Evolutionary conservation across 2,888 invertebrate species (phyloP).

Genomic region (Rhamnusium bicolor): DNA sequence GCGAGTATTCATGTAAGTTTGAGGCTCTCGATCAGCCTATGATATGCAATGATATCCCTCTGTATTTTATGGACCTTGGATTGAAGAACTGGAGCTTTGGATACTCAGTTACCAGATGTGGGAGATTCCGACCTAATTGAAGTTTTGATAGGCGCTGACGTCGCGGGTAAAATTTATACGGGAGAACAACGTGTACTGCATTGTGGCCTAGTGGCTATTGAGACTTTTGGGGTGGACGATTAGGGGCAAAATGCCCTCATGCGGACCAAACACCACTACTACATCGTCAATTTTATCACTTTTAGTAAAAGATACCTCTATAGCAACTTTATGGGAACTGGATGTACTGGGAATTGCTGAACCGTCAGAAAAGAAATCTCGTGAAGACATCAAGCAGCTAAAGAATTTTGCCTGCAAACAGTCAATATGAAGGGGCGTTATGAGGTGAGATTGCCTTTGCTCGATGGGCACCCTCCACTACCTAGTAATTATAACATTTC

Average conservation of each 20-base stretch:
- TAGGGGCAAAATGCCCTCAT: conserved; percentile 22
- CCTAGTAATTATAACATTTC: conserved; percentile 37
- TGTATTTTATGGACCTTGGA: conserved; percentile 23
- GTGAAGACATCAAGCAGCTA: conserved; percentile 27
- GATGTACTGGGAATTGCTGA: conserved; percentile 37
- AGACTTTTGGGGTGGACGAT: conserved; percentile 30
- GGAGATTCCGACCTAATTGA: conserved; percentile 24
- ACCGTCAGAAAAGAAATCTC: conserved; percentile 20
- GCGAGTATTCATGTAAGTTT: not conserved
- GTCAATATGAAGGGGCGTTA: conserved; percentile 40
- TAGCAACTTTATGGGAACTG: conserved; percentile 33
- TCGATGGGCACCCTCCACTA: conserved; percentile 40
- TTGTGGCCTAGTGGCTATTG: conserved; percentile 40
- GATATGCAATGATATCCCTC: conserved; percentile 5
- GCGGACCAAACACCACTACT: not conserved
- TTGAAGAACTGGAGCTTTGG: conserved; percentile 5
- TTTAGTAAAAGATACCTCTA: conserved; percentile 3
- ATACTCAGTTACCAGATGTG: conserved; percentile 26
- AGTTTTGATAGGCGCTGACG: conserved; percentile 35
- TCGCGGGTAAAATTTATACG: conserved; percentile 34
- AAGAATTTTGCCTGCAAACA: conserved; percentile 38
- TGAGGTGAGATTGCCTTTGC: conserved; percentile 45
- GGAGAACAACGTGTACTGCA: conserved; percentile 13
- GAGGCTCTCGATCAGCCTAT: conserved; percentile 6
- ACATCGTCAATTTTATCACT: not conserved